Evolutionary conservation across 2,113 vertebrate genomes (phyloP), one percentile per base, ranked within the genome.

Genomic region (Ailurus styani): DNA sequence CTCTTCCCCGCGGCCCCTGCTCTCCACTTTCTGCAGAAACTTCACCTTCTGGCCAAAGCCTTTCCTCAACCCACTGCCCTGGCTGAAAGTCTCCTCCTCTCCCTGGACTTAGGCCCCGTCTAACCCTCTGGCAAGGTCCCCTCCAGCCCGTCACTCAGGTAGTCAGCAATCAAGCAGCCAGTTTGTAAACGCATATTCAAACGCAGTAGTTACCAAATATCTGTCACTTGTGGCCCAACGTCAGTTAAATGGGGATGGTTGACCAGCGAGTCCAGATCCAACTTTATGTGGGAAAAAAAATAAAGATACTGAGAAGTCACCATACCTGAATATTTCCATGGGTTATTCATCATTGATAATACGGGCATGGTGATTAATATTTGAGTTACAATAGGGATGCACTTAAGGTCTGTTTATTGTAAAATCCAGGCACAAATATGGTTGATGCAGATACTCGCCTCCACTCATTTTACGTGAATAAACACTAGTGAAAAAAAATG

Each of bases 191-290:
- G 6, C 7, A 7, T 50, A 81, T 79, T 82, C 11, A 18, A n/a
- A 42, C 47, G 29, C 17, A 20, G 40, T 2, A 57, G 50, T 47
- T 45, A 82, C 6, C 75, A 70, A 40, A 70, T 12, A 68, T 1
- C 14, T 85, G 50, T 72, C 4, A 40, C 12, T n/a, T 37, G 7
- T 0, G 9, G 27, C 18, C 45, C 57, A 37, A 0, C 0, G 15
- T 52, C 42, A 47, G 50, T 13, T 79, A 0, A 23, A 37, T 2
- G 13, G 55, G 68, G 14, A 23, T 18, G 25, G n/a, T n/a, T n/a
- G 66, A 75, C 40, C 20, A 54, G 8, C 10, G 0, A 5, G n/a
- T 27, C 20, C 34, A 54, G 40, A 77, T 11, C 29, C 73, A 29
- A 55, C 3, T 15, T 20, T 1, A 6, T 20, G 27, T 42, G 18